Base-by-base conservation (phyloP, 2,113 vertebrate genomes). In the Alethe diademata region DNA sequence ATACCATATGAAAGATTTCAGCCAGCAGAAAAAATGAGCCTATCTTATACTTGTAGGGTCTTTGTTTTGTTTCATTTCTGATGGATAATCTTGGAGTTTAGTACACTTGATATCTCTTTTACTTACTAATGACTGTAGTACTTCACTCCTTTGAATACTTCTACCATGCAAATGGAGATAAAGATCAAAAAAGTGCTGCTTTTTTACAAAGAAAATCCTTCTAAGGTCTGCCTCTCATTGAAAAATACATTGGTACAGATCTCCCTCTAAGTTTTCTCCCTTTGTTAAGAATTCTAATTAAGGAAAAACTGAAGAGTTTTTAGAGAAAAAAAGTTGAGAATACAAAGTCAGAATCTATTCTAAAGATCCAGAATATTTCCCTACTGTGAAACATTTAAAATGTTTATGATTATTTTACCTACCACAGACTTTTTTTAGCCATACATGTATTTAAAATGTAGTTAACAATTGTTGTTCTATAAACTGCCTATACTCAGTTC, bases 31-130 rank as follows among this genome's bases (percentile, higher is more conserved):
- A 91, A 69, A 43, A 45, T 20, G 51, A 51, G 38, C n/a, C 70
- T 74, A 25, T 62, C 79, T 73, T 60, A 58, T 53, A 56, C 43
- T 64, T 95, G 19, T 26, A 88, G 29, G 17, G 40, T 67, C 82
- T 91, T 91, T 94, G 80, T 95, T 97, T 96, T 92, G 88, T 91
- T 97, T 97, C 69, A 83, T 95, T 97, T 96, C 90, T 86, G 64
- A 48, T 91, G 83, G 83, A 86, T 96, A 92, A 95, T 90, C 92
- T 94, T 93, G 36, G 83, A 90, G 67, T 93, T 94, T 88, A 90
- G 58, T 67, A 53, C 50, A 86, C 40, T 85, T 89, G 85, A 95
- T 95, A 84, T 66, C 88, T 94, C 78, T 85, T 92, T 95, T 93
- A 73, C 78, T 82, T 92, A 92, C 87, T 95, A 91, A 95, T 95